Percentiles rank a stretch among this genome's conserved stretches.
Evolutionary conservation across 2,888 invertebrate species (phyloP).

Genomic region (Mythimna ferrago): DNA sequence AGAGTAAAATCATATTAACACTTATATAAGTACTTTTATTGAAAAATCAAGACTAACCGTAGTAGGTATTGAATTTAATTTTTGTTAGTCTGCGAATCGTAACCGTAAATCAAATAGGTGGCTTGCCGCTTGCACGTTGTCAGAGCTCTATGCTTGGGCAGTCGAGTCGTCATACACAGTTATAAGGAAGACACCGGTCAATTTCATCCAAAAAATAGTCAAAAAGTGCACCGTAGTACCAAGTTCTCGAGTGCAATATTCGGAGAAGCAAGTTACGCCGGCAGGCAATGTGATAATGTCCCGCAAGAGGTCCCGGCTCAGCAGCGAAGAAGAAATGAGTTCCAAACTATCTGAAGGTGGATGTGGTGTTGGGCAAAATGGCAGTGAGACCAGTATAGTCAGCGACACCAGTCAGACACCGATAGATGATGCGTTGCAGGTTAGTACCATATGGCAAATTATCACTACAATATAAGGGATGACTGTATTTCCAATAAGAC

Average conservation of each 20-base stretch:
- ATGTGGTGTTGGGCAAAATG: constrained; percentile 77
- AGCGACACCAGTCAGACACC: constrained; percentile 72
- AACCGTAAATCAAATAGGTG: constrained; percentile 54
- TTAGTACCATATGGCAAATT: constrained; percentile 64
- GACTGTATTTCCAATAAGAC: not conserved
- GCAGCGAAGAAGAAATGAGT: constrained; percentile 81
- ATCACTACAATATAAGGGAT: not conserved
- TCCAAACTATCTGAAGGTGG: constrained; percentile 76
- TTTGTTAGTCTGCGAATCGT: constrained; percentile 40
- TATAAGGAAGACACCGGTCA: constrained; percentile 33
- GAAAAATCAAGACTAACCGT: constrained; percentile 14
- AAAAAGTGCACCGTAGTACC: constrained; percentile 24
- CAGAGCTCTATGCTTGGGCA: constrained; percentile 40
- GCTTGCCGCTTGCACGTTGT: constrained; percentile 44
- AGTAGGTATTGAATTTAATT: constrained; percentile 14
- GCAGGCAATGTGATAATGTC: constrained; percentile 85
- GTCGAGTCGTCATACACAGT: constrained; percentile 39
- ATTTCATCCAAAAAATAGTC: constrained; percentile 19
- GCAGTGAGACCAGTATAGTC: constrained; percentile 77
- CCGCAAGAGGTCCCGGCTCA: constrained; percentile 81
- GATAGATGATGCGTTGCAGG: constrained; percentile 68
- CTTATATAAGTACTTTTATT: constrained; percentile 14
- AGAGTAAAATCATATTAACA: constrained; percentile 5
- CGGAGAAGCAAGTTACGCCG: constrained; percentile 46
- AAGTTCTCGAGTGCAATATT: constrained; percentile 32